These are phyloP conservation scores for Cataglyphis cursor DNA, from an alignment of 2,888 invertebrate species.

Conservation along the genomic window DNA sequence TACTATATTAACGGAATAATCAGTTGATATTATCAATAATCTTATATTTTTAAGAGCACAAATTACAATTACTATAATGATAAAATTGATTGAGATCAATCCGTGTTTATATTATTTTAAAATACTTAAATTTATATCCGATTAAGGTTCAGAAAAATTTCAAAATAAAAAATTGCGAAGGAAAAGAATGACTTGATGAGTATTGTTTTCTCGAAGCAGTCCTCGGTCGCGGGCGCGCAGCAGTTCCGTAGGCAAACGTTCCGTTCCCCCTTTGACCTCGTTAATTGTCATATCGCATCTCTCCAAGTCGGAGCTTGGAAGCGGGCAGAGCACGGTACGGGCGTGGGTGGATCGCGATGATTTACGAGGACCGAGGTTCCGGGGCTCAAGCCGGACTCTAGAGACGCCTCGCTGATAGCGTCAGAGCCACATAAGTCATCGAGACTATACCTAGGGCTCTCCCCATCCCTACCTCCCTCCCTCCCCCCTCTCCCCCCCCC, in stretches of 20 bases:
- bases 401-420: constrained; percentile 86
- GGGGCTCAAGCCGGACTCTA: constrained; percentile 84
- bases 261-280: constrained; percentile 79
- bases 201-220: neutral
- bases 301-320: constrained; percentile 73
- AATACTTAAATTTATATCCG: neutral
- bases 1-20: too few species aligned
- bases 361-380: constrained; percentile 85
- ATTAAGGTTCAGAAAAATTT: neutral
- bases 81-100: neutral
- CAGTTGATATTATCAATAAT: too few species aligned
- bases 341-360: constrained; percentile 86
- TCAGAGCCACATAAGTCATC: constrained; percentile 87
- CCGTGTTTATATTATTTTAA: neutral
- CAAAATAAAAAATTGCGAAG: neutral
- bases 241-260: constrained; percentile 74
- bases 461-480: constrained; percentile 55
- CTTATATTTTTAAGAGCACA: too few species aligned
- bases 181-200: neutral
- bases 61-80: neutral
- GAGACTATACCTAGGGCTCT: constrained; percentile 84
- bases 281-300: constrained; percentile 85
- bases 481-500: constrained; percentile 17
- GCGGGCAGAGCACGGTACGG: constrained; percentile 68
- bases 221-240: constrained; percentile 57